These are phyloP conservation scores for Leptodactylus fallax DNA, from an alignment of 2,797 vertebrate genomes.

Conservation along the genomic window DNA sequence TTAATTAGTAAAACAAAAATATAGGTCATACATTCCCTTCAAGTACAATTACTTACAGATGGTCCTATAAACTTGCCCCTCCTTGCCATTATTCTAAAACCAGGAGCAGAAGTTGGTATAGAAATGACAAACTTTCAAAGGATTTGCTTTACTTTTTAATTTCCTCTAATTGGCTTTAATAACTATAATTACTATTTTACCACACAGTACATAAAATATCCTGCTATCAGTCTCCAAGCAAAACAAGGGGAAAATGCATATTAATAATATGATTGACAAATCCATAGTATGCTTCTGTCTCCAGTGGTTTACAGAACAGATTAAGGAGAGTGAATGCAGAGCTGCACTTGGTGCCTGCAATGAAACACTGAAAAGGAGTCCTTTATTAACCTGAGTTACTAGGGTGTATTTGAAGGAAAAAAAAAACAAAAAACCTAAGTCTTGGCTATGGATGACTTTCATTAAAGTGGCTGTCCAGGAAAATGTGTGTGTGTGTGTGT, in stretches of 20 bases:
- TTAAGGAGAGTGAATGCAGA: background rate
- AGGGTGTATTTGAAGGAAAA: too few species aligned
- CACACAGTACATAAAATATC: conserved; percentile 13
- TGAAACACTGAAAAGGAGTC: too few species aligned
- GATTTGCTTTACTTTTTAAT: conserved; percentile 34
- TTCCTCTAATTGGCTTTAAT: conserved; percentile 45
- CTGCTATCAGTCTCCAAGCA: conserved; percentile 34
- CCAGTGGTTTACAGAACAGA: background rate
- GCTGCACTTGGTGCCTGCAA: background rate
- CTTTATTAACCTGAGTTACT: background rate
- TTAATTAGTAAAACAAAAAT: too few species aligned
- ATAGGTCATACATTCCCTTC: too few species aligned
- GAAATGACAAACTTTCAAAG: conserved; percentile 12
- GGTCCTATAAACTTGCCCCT: background rate
- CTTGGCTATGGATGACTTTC: too few species aligned
- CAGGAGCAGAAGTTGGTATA: background rate
- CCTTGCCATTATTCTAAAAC: background rate
- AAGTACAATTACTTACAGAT: background rate
- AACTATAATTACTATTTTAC: conserved; percentile 46
- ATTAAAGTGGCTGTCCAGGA: too few species aligned
- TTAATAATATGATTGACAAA: conserved; percentile 13
- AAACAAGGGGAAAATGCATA: background rate
- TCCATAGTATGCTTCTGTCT: background rate
- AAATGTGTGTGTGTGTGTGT: too few species aligned
- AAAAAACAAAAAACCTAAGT: too few species aligned